Base-by-base conservation (phyloP, 2,797 vertebrate species). In the Girardinus metallicus region DNA sequence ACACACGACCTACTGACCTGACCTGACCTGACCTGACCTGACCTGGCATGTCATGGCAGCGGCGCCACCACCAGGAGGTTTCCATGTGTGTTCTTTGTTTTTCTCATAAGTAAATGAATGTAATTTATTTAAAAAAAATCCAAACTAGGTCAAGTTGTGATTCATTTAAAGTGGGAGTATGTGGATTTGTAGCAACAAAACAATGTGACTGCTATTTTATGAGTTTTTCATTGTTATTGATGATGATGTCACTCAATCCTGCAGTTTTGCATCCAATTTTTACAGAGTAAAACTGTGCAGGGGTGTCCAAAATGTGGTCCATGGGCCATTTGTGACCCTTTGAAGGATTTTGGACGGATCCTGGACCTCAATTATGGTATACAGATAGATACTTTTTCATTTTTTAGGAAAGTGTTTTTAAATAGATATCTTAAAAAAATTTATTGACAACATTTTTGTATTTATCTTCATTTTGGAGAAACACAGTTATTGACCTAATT, bases 1-100 rank as follows among this genome's bases (percentile, higher is more conserved):
- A 73, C 6, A 15, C 44, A 34, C 12, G 72, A 73, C 72, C 72
- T 73, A 49, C 44, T 73, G 72, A 73, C 46, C 72, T 23, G 46
- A 49, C 46, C 47, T 21, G 29, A 23, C 71, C 71, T 15, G 44
- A 44, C 4, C 15, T 47, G 15, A 47, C 12, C 15, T 46, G 15
- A 47, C 44, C 44, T 46, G 46, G 15, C 46, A 47, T 47, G 10
- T 2, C 15, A 13, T 21, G 34, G 31, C 72, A 34, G 71, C 2
- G 15, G 5, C 29, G 5, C 31, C 31, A 34, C 12, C 41, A 46
- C 46, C 10, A 49, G 13, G 29, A 49, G 13, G 29, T 41, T 68
- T 68, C 34, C 29, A 34, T 64, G 5, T 18, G 4, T 41, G 12
- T 41, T 39, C 64, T 68, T 23, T 68, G 3, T 26, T 68, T 21